phyloP scores from a whole-genome alignment of 2,113 vertebrate species.

The Rhegmatorhina hoffmannsi region DNA sequence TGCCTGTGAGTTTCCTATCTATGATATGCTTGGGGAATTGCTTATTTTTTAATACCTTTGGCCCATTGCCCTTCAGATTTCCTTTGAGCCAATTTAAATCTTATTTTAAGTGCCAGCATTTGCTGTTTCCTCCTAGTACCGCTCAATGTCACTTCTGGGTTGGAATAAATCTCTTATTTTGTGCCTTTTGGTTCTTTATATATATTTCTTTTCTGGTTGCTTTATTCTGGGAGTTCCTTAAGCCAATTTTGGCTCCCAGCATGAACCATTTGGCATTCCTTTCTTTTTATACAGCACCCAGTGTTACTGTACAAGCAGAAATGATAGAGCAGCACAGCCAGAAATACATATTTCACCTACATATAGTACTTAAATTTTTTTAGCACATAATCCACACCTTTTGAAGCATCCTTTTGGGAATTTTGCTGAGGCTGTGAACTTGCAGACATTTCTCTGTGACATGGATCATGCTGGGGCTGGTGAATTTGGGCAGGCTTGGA shows the following conservation, averaged over 20 bases:
- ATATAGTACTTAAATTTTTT: neutral
- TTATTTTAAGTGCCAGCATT: neutral
- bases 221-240: conserved; percentile 47
- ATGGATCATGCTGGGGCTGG: fast-evolving
- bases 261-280: conserved; percentile 37
- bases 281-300: conserved; percentile 25
- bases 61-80: neutral
- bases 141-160: neutral
- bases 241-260: neutral
- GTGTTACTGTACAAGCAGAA: neutral
- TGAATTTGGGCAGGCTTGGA: neutral
- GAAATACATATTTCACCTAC: neutral
- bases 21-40: neutral
- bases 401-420: neutral
- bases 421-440: neutral
- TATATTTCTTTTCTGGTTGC: neutral
- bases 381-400: neutral
- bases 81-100: neutral
- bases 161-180: neutral
- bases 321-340: conserved; percentile 36
- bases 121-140: neutral
- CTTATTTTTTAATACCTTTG: neutral
- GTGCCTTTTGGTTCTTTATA: neutral
- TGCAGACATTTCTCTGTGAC: neutral
- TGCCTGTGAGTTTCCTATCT: neutral